phyloP scores from a whole-genome alignment of 2,888 invertebrate genomes.

The Shargacucullia verbasci region DNA sequence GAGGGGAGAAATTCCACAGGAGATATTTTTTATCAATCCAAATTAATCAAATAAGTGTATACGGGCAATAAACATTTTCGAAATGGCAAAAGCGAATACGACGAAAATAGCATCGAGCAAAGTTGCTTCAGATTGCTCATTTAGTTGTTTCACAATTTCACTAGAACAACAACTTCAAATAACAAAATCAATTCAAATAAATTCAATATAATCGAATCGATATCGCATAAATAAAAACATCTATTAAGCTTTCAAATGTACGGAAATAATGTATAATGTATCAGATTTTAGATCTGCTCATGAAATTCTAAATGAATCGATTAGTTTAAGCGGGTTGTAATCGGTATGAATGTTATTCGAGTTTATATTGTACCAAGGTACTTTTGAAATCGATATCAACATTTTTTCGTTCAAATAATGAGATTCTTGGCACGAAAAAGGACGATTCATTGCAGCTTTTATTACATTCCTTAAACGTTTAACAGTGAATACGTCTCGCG shows the following conservation, averaged over 20 bases:
- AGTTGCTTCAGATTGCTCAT: too few species aligned
- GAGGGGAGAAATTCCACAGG: too few species aligned
- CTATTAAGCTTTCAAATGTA: background rate
- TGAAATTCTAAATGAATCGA: slow-evolving; percentile 18
- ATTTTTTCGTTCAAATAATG: slow-evolving; percentile 9
- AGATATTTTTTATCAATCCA: too few species aligned
- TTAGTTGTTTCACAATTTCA: too few species aligned
- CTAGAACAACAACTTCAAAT: too few species aligned
- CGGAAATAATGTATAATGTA: slow-evolving; percentile 29
- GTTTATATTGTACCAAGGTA: background rate
- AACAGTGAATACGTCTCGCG: slow-evolving; percentile 1
- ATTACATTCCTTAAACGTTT: slow-evolving; percentile 32
- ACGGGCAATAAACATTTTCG: too few species aligned
- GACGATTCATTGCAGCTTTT: slow-evolving; percentile 26
- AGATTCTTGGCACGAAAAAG: slow-evolving; percentile 23
- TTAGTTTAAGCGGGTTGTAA: slow-evolving; percentile 4
- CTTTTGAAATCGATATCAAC: slow-evolving; percentile 1
- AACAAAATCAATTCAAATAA: too few species aligned
- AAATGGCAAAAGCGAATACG: too few species aligned
- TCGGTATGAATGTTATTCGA: slow-evolving; percentile 2
- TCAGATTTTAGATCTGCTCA: slow-evolving; percentile 6
- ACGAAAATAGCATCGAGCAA: too few species aligned
- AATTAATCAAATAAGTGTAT: too few species aligned
- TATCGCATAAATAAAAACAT: background rate
- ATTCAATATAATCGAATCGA: too few species aligned